Evolutionary conservation across 2,113 vertebrate genomes (phyloP), one percentile per base, ranked within the genome.

Genomic region (Vidua chalybeata): DNA sequence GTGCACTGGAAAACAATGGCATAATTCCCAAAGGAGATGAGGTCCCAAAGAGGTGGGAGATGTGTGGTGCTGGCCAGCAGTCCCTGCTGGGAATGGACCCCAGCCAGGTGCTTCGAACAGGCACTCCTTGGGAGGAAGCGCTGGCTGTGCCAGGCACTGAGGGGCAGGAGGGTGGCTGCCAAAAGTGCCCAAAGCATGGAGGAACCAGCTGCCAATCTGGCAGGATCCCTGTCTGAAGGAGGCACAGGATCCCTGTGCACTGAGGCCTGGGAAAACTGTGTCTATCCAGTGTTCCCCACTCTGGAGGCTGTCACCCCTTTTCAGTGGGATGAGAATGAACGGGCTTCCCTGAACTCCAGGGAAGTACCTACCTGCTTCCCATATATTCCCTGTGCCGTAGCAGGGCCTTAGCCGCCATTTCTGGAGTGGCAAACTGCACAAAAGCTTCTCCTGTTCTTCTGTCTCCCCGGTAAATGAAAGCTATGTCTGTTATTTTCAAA

Each of bases 401-500:
- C 54, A 99, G 96, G 21, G 99, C 99, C 80, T 98, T 97, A 12
- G 97, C 97, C 1, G 98, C 99, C 93, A 98, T 98, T 64, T 98
- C 98, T 5, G 98, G 98, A 28, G 98, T 97, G 6, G 97, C 95
- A 87, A 99, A 99, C 96, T 98, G 98, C 54, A 99, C 99, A 0
- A 97, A 99, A 5, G 98, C 99, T 66, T 98, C 97, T 19, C 99
- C 99, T 1, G 98, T 97, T 91, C 85, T 98, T 58, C 98, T 98
- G 39, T 98, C 98, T 28, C 99, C 98, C 84, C 82, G 93, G 93
- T 99, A 97, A 18, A 99, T 83, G 33, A 98, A 98, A 21, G 84
- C 97, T 33, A 98, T 97, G 69, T 98, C 97, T 14, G 94, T 80
- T 76, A 99, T 97, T 68, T 96, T 94, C 95, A 99, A 93, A 92